Base-by-base conservation (phyloP, 1,140 invertebrate species). In the Chrysomallon squamiferum region DNA sequence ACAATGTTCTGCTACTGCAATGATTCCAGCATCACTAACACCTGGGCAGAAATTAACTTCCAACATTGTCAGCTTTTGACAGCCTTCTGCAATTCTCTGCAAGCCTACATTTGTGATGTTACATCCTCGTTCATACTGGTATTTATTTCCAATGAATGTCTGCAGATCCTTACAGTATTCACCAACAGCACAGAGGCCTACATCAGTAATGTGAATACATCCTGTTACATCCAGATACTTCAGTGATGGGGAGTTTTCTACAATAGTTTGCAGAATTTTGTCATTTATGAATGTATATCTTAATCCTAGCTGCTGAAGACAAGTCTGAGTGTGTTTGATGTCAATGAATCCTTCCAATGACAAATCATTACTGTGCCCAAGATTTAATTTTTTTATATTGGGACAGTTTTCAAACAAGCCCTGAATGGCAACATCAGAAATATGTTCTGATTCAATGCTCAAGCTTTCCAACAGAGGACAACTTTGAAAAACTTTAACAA, bases 51-150 rank as follows among this genome's bases (percentile, higher is more conserved):
- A 49, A 41, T 59, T 65, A 29, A 73, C 43, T 20, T 68, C 63
- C 3, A 73, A 33, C 41, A 66, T 59, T 56, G 56, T 58, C 25
- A 73, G 52, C 5, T 71, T 27, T 18, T 18, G n/a, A 35, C 72
- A 70, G 29, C 59, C 49, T 29, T 52, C 41, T 5, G 65, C 59
- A 15, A 73, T 62, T 33, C 32, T 54, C 47, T 61, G 41, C 20
- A 73, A 33, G 15, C 68, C 72, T 27, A 45, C 38, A 59, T 59
- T 35, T 41, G 65, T 71, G 6, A 71, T 57, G 52, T 59, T 65
- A 35, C 62, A 62, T 22, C 59, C 62, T 33, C 30, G n/a, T 7
- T 61, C 56, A 56, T 47, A 27, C 20, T 43, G 49, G 38, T 59
- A 35, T 27, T 38, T 54, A 56, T 66, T 67, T 15, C 72, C 54